phyloP scores from a whole-genome alignment of 2,888 invertebrate genomes.

The Sinodicranocentrus sp. region DNA sequence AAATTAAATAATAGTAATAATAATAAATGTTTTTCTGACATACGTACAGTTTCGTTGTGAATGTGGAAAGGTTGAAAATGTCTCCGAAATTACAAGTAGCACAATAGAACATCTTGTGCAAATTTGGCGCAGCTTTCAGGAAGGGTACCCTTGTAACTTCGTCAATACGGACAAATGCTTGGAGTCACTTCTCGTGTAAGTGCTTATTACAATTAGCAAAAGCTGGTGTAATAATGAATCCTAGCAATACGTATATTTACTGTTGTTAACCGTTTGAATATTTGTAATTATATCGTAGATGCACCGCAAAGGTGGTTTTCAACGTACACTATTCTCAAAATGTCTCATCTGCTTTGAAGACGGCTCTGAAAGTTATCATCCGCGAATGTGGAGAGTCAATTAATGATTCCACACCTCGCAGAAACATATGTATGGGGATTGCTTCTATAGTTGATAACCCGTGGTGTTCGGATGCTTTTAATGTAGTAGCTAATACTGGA shows the following conservation, averaged over 20 bases:
- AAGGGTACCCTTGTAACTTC: background rate
- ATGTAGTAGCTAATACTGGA: background rate
- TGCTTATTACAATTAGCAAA: too few relatives aligned
- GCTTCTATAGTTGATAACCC: slow-evolving; percentile 33
- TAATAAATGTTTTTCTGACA: too few relatives aligned
- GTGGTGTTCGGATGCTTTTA: slow-evolving; percentile 16
- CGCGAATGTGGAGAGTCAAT: background rate
- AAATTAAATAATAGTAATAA: too few relatives aligned
- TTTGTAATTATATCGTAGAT: slow-evolving; percentile 38
- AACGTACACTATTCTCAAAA: slow-evolving; percentile 24
- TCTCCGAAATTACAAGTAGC: too few relatives aligned
- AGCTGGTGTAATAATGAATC: too few relatives aligned
- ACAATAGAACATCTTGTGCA: too few relatives aligned
- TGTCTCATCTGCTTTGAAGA: background rate
- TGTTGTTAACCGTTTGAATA: background rate
- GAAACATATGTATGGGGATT: slow-evolving; percentile 24
- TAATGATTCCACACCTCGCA: background rate
- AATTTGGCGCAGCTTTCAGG: slow-evolving; percentile 14
- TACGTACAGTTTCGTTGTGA: background rate
- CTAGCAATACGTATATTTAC: too few relatives aligned
- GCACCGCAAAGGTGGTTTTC: slow-evolving; percentile 25
- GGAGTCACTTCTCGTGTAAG: slow-evolving; percentile 37
- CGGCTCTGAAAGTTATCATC: slow-evolving; percentile 12
- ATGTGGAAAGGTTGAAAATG: too few relatives aligned
- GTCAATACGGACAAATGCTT: slow-evolving; percentile 28